Base-by-base conservation (phyloP, 2,113 vertebrate species). In the Larimichthys polyactis region DNA sequence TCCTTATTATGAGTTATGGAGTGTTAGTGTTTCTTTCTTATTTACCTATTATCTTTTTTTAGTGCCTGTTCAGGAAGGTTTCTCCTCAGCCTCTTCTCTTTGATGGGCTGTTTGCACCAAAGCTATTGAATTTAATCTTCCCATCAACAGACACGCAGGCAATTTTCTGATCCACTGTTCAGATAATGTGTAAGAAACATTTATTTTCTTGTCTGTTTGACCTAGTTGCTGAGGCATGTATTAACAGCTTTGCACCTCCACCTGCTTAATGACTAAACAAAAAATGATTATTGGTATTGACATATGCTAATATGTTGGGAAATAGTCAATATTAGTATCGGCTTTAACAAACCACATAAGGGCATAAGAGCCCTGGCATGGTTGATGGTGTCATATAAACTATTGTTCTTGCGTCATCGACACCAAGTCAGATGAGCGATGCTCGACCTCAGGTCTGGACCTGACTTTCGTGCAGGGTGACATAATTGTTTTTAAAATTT, bases 371-470 rank as follows among this genome's bases (percentile, higher is more conserved):
- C 4, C 32, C 22, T 12, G 20, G 22, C 24, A 0, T 15, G 14
- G 40, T 15, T 58, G 59, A 57, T 67, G 0, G 11, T 6, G 40
- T 44, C 48, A 46, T 36, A 3, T 73, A 46, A 72, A 75, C 69
- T 27, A 46, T 55, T 36, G 36, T 71, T 55, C 3, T 81, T 44
- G 27, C n/a, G 40, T 52, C 62, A 65, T 64, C 2, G 1, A 36
- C 49, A 8, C 15, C 24, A 48, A 64, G 48, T 68, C n/a, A 3
- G 66, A 40, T 14, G 71, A 54, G 44, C 40, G 60, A 67, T 4
- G 51, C 32, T 48, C 9, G 2, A 52, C 16, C 59, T 76, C 87
- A 83, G 63, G 85, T 82, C 76, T 72, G 57, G 73, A 84, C 87
- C 16, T 80, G 80, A 82, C 43, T 60, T 24, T 24, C 54, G 20